phyloP scores from a whole-genome alignment of 2,113 vertebrate genomes.

The Grammomys dolichurus region DNA sequence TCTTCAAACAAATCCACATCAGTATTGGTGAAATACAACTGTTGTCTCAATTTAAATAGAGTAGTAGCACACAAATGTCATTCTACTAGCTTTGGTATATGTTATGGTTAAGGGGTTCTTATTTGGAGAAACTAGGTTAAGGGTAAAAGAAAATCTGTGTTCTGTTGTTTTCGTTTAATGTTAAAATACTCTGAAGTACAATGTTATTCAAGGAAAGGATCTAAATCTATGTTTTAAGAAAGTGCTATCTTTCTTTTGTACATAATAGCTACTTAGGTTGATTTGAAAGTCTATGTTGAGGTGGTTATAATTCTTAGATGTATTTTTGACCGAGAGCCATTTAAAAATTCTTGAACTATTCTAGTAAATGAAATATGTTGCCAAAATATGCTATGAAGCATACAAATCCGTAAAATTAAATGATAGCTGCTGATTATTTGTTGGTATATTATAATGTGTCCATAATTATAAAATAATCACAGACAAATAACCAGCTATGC shows the following conservation, averaged over 20 bases:
- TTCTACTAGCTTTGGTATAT: conserved; percentile 15
- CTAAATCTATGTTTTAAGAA: background rate
- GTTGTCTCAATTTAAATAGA: conserved; percentile 11
- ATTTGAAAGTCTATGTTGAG: conserved; percentile 28
- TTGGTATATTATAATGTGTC: background rate
- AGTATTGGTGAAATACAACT: conserved; percentile 33
- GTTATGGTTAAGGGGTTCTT: background rate
- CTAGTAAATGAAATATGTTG: background rate
- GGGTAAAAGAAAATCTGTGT: background rate
- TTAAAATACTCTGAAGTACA: conserved; percentile 41
- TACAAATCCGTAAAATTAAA: conserved; percentile 46
- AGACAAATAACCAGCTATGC: background rate
- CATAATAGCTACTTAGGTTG: background rate
- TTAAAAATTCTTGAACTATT: conserved; percentile 29
- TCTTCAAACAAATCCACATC: conserved; percentile 14
- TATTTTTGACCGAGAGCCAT: conserved; percentile 8
- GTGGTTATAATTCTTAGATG: background rate
- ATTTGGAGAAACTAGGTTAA: background rate
- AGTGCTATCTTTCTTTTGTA: background rate
- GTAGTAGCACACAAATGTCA: conserved; percentile 1
- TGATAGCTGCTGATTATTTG: conserved; percentile 48
- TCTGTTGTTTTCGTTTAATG: conserved; percentile 14
- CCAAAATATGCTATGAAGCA: background rate
- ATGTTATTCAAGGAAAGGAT: conserved; percentile 39
- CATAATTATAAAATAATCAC: conserved; percentile 62